Percentiles rank a stretch among this genome's conserved stretches.
These are phyloP conservation scores for Phortica magna DNA, from an alignment of 2,888 invertebrate species.

Conservation along the genomic window DNA sequence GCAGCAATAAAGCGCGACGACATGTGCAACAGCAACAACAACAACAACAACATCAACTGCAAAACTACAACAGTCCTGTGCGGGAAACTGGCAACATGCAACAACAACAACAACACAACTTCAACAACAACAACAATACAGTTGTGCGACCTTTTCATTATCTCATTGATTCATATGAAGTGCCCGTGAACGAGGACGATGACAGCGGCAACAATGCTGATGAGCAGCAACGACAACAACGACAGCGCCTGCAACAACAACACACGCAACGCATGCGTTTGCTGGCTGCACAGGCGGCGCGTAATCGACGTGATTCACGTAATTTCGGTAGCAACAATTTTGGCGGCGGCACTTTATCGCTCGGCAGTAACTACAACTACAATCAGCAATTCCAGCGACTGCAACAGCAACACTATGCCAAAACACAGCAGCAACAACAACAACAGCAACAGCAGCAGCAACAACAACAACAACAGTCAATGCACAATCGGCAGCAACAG, in stretches of 20 bases:
- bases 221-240: conserved; percentile 42
- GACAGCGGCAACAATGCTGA: conserved; percentile 49
- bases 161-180: conserved; percentile 70
- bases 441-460: conserved; percentile 52
- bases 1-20: conserved; percentile 68
- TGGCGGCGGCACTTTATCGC: conserved; percentile 46
- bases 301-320: conserved; percentile 73
- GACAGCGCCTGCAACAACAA: conserved; percentile 40
- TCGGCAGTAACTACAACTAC: conserved; percentile 44
- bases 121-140: conserved; percentile 47
- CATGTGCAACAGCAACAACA: conserved; percentile 50
- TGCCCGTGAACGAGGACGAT: conserved; percentile 51
- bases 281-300: conserved; percentile 64
- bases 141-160: conserved; percentile 49
- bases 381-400: conserved; percentile 46
- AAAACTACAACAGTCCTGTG: conserved; percentile 56
- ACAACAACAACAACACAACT: conserved; percentile 43
- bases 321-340: conserved; percentile 41
- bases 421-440: conserved; percentile 55
- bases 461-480: conserved; percentile 44
- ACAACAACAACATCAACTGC: conserved; percentile 32
- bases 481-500: conserved; percentile 37
- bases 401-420: conserved; percentile 42
- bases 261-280: conserved; percentile 28
- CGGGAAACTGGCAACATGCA: conserved; percentile 48